phyloP scores from a whole-genome alignment of 2,113 vertebrate species.

The Nycticorax nycticorax region DNA sequence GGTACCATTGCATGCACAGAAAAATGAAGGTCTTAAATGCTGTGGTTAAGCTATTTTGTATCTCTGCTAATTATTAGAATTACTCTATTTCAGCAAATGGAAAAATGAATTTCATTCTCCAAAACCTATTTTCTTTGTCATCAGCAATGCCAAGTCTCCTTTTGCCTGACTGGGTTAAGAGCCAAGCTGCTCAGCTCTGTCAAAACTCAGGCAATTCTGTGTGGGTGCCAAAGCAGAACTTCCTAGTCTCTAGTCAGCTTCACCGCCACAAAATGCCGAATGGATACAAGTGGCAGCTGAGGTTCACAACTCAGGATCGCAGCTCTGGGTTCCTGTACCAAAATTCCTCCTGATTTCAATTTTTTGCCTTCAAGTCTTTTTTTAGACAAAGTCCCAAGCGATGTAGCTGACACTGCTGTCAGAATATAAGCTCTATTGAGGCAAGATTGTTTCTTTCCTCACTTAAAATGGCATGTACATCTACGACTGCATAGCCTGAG shows the following conservation, averaged over 20 bases:
- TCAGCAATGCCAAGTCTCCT: constrained; percentile 39
- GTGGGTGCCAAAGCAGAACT: constrained; percentile 56
- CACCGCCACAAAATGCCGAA: constrained; percentile 53
- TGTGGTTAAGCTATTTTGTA: background rate
- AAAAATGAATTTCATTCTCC: background rate
- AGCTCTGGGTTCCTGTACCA: constrained; percentile 30
- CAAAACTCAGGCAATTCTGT: constrained; percentile 50
- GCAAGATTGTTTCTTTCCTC: constrained; percentile 18
- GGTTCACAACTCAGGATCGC: constrained; percentile 47
- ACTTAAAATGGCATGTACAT: background rate
- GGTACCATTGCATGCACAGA: background rate
- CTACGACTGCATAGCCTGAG: background rate
- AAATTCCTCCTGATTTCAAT: constrained; percentile 50
- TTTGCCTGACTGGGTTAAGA: constrained; percentile 54
- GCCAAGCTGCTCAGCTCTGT: constrained; percentile 61
- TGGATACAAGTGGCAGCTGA: constrained; percentile 61
- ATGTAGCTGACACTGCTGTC: constrained; percentile 5
- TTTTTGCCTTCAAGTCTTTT: constrained; percentile 24
- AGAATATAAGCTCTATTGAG: background rate
- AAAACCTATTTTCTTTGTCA: constrained; percentile 33
- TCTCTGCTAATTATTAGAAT: background rate
- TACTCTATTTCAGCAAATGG: background rate
- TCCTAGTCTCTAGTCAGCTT: constrained; percentile 59
- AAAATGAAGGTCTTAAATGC: background rate
- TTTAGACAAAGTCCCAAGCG: background rate